Conservation (phyloP, 30 jellyfish, hydroid and myxozoan genomes). For the Mastigias papua region DNA sequence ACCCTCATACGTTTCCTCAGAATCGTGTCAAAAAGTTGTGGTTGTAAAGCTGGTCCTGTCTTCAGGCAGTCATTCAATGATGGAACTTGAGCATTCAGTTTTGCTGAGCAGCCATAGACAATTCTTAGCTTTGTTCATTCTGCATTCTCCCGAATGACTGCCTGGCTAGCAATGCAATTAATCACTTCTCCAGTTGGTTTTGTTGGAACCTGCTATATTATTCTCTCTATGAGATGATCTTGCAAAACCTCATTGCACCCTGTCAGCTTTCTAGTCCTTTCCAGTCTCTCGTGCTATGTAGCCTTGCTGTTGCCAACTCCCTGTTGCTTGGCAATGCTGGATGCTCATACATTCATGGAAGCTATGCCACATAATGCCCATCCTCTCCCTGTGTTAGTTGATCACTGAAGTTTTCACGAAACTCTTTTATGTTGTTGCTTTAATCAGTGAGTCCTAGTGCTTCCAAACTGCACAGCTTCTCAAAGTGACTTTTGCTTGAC, state of each 20-base stretch:
- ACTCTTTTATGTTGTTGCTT: neutral
- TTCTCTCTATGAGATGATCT: constrained; percentile 53
- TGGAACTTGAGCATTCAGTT: constrained; percentile 36
- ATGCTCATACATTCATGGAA: constrained; percentile 18
- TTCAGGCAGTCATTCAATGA: constrained; percentile 78
- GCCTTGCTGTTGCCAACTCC: constrained; percentile 51
- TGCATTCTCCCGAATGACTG: constrained; percentile 73
- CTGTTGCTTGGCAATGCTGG: constrained; percentile 26
- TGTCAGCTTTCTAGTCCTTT: constrained; percentile 4
- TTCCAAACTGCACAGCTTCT: constrained; percentile 29
- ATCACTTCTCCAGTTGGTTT: too few species aligned
- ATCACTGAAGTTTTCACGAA: neutral
- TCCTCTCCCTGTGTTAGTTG: neutral
- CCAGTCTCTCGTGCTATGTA: constrained; percentile 47
- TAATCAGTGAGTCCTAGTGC: too few species aligned
- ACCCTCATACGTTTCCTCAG: constrained; percentile 56
- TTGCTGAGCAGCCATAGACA: constrained; percentile 76
- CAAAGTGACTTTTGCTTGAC: constrained; percentile 47
- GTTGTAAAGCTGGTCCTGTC: constrained; percentile 72
- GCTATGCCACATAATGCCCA: constrained; percentile 19
- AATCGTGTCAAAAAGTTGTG: constrained; percentile 49
- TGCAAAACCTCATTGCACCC: constrained; percentile 39
- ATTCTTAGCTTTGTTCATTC: constrained; percentile 63
- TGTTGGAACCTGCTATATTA: constrained; percentile 38
- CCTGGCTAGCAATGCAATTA: constrained; percentile 70